phyloP scores from a whole-genome alignment of 2,888 invertebrate genomes.

The Parelbella ahira region DNA sequence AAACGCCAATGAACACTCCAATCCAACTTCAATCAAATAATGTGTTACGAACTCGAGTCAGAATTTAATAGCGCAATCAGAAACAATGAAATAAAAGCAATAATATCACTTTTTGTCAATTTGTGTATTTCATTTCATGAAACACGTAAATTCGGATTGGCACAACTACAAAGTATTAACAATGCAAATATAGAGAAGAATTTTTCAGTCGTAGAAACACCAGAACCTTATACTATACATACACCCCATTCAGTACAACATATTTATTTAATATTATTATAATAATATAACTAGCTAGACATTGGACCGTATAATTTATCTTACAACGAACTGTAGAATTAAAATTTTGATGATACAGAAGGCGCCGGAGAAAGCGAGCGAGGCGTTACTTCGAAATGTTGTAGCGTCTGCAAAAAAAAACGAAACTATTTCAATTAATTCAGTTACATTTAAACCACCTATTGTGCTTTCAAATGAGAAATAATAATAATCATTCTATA shows the following conservation, averaged over 20 bases:
- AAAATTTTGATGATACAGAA: slow-evolving; percentile 25
- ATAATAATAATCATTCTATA: no score
- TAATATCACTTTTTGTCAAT: slow-evolving; percentile 25
- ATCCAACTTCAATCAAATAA: no score
- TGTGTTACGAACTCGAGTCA: no score
- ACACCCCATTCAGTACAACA: slow-evolving; percentile 27
- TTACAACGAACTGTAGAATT: slow-evolving; percentile 38
- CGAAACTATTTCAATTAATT: no score
- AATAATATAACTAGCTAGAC: slow-evolving; percentile 26
- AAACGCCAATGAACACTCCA: no score
- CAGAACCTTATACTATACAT: slow-evolving; percentile 28
- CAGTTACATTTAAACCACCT: no score
- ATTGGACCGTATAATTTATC: slow-evolving; percentile 37
- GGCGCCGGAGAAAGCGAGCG: slow-evolving; percentile 11
- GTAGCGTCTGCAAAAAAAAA: slow-evolving; percentile 36
- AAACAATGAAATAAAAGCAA: no score
- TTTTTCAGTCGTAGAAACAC: slow-evolving; percentile 58
- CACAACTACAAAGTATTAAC: slow-evolving; percentile 73
- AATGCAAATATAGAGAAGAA: slow-evolving; percentile 61
- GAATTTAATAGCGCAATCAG: no score
- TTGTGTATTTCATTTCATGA: slow-evolving; percentile 69
- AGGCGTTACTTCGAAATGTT: slow-evolving; percentile 19
- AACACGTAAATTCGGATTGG: slow-evolving; percentile 78
- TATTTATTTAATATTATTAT: slow-evolving; percentile 26
- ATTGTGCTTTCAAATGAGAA: no score